Base-by-base conservation (phyloP, 2,888 invertebrate genomes). In the Griposia aprilina region DNA sequence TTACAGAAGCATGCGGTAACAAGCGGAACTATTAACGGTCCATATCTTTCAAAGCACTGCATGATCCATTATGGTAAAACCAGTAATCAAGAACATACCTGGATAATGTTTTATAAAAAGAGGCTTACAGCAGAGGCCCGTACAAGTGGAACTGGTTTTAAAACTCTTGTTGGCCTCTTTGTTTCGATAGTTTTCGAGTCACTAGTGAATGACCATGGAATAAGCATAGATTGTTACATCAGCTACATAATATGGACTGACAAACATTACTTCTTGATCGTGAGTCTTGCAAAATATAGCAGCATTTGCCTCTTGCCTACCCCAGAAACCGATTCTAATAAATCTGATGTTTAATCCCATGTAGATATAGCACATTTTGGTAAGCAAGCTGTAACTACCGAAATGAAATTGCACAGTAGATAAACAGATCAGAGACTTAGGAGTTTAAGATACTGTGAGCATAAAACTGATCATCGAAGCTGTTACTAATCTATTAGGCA, bases 71-170 rank as follows among this genome's bases (percentile, higher is more conserved):
- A 76, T 81, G 36, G 68, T 76, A 74, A 78, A 76, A 87, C 85
- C 78, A 48, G 82, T 87, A 87, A 77, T 86, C 79, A 74, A 85
- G 67, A 65, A 59, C 82, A 73, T 76, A 66, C 48, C 75, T 85
- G 71, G 82, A 75, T 78, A 82, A 78, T 77, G 71, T 72, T 67
- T 52, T 57, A 59, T 55, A 81, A 78, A 84, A 87, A 81, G 52
- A 69, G 50, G 36, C 52, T 8, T 66, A 73, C 15, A 65, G 48
- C 59, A 60, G 65, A 57, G n/a, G 41, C 26, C 30, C 30, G 59
- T 20, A 26, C 65, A 57, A 23, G 69, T 63, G 17, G 15, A 85
- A 87, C 86, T 55, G 82, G 88, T 85, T 87, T 59, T 13, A 20
- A 52, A 57, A 36, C 30, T 36, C 60, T 63, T 62, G 59, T 57